Evolutionary conservation across 2,113 vertebrate species (phyloP).

Genomic region (Alligator mississippiensis): DNA sequence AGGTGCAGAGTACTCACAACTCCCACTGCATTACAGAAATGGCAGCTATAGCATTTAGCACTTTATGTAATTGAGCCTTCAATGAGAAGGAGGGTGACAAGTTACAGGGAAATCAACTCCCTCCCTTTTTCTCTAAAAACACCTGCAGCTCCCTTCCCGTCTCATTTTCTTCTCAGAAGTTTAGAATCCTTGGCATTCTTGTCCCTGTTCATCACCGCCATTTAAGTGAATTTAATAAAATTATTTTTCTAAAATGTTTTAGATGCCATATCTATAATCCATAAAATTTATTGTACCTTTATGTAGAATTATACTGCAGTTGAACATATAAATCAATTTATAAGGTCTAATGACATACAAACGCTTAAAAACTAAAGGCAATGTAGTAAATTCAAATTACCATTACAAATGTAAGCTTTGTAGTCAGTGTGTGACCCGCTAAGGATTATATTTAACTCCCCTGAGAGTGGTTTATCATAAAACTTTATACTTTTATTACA

Average conservation of each 20-base stretch:
- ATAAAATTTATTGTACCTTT: constrained; percentile 87
- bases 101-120: background rate
- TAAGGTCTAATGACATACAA: constrained; percentile 88
- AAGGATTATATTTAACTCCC: constrained; percentile 90
- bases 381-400: constrained; percentile 89
- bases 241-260: constrained; percentile 86
- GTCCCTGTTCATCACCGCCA: constrained; percentile 49
- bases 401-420: constrained; percentile 89
- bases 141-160: background rate
- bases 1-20: fast-evolving
- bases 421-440: constrained; percentile 86
- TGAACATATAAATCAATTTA: constrained; percentile 88
- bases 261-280: constrained; percentile 85
- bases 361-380: constrained; percentile 87
- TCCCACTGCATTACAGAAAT: background rate
- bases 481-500: constrained; percentile 90
- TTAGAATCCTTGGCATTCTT: constrained; percentile 34
- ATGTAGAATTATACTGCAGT: constrained; percentile 84
- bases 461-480: constrained; percentile 89
- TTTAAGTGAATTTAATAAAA: constrained; percentile 81
- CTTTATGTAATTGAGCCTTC: background rate
- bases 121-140: background rate
- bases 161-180: background rate
- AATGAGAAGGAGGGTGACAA: background rate
- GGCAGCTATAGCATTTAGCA: background rate